phyloP scores from a whole-genome alignment of 2,113 vertebrate species.

The Arvicanthis niloticus region DNA sequence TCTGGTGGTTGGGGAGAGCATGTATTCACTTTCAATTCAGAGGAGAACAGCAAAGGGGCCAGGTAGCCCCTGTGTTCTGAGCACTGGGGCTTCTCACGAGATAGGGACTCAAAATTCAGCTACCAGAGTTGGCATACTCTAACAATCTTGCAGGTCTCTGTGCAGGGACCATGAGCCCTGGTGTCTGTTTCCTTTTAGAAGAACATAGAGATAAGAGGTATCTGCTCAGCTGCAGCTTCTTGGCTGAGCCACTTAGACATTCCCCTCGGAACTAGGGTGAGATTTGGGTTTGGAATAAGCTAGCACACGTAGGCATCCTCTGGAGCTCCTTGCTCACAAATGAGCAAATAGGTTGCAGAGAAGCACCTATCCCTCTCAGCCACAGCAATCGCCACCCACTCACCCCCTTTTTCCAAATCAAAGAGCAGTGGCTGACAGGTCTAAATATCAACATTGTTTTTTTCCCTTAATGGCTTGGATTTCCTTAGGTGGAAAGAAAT shows the following conservation, averaged over 20 bases:
- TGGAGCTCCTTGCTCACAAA: slow-evolving; percentile 2
- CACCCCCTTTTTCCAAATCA: background rate
- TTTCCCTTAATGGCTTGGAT: background rate
- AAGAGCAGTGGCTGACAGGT: background rate
- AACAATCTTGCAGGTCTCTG: background rate
- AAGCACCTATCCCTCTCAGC: background rate
- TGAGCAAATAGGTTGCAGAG: background rate
- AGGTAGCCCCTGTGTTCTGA: background rate
- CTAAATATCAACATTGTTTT: background rate
- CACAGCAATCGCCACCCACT: background rate
- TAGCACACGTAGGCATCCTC: background rate
- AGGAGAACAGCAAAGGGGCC: background rate
- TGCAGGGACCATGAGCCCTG: background rate
- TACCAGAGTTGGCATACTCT: background rate
- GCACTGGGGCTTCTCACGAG: background rate
- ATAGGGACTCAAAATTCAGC: background rate
- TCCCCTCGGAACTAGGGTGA: background rate
- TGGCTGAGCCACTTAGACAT: background rate
- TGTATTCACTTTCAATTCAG: background rate
- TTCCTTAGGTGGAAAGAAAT: background rate
- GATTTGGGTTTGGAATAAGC: background rate
- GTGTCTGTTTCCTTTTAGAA: background rate
- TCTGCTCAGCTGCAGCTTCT: background rate
- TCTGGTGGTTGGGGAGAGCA: background rate
- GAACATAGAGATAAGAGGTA: background rate